These are phyloP conservation scores for Sinhomidia bicolor DNA, from an alignment of 2,888 invertebrate genomes.

Conservation along the genomic window DNA sequence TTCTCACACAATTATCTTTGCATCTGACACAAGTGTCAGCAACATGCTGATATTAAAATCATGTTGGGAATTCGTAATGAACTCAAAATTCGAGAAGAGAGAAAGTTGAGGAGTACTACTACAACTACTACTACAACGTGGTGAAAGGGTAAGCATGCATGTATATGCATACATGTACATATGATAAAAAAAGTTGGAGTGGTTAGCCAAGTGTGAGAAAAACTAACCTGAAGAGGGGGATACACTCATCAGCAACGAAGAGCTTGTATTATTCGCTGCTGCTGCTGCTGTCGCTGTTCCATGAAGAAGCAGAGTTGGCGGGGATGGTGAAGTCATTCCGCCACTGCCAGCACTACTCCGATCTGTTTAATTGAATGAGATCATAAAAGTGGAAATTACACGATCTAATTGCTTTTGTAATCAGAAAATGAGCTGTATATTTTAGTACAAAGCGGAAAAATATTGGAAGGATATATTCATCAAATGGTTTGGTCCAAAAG, in stretches of 20 bases:
- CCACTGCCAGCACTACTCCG: conserved; percentile 31
- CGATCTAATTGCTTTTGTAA: conserved; percentile 62
- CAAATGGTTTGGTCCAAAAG: neutral
- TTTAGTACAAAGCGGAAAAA: neutral
- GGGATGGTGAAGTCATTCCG: conserved; percentile 18
- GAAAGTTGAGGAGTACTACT: too few relatives aligned
- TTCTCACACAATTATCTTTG: conserved; percentile 63
- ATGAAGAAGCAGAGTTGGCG: conserved; percentile 28
- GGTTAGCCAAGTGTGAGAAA: conserved; percentile 31
- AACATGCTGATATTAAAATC: conserved; percentile 71
- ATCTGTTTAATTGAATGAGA: conserved; percentile 66
- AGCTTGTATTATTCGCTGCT: neutral
- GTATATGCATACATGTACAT: neutral
- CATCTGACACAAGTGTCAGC: conserved; percentile 64
- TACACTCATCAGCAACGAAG: conserved; percentile 52
- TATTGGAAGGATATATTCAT: neutral
- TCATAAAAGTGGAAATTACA: conserved; percentile 69
- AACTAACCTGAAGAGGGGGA: conserved; percentile 60
- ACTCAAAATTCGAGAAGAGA: conserved; percentile 4
- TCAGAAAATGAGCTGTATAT: conserved; percentile 53
- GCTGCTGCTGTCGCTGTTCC: conserved; percentile 9
- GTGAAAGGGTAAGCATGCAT: neutral
- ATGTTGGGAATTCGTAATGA: conserved; percentile 68
- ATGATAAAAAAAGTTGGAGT: neutral
- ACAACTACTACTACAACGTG: neutral